These are phyloP conservation scores for Proterorhinus semilunaris DNA, from an alignment of 2,113 vertebrate genomes.

Conservation along the genomic window DNA sequence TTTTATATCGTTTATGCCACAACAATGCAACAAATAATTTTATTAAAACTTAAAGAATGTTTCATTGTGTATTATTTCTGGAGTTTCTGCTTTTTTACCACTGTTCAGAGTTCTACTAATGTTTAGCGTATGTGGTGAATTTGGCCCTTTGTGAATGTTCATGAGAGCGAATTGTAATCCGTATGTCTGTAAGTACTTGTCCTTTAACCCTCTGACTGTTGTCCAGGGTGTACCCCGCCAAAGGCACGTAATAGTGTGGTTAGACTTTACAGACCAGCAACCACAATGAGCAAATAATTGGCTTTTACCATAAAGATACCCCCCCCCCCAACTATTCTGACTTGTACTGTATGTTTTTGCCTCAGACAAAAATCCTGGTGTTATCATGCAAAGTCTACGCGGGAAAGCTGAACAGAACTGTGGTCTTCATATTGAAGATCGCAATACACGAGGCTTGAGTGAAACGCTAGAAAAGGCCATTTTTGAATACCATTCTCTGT, in stretches of 20 bases:
- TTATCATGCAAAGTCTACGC: conserved; percentile 30
- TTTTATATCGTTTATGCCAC: neutral
- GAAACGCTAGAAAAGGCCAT: conserved; percentile 59
- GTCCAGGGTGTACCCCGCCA: neutral
- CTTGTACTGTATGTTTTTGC: conserved; percentile 1
- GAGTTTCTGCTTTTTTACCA: neutral
- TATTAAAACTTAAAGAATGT: neutral
- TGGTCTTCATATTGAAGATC: conserved; percentile 78
- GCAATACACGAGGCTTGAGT: conserved; percentile 50
- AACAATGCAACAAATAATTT: neutral
- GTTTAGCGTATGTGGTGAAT: neutral
- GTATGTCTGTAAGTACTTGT: neutral
- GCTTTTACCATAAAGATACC: neutral
- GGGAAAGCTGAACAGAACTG: conserved; percentile 27
- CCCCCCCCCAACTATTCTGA: neutral
- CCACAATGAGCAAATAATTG: neutral
- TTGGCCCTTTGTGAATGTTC: neutral
- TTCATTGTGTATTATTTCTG: neutral
- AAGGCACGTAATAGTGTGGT: neutral
- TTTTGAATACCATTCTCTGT: conserved; percentile 57
- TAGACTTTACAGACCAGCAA: neutral
- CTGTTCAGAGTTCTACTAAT: neutral
- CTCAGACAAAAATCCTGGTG: conserved; percentile 37
- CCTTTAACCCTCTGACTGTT: neutral
- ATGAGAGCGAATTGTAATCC: neutral